Conservation (phyloP, 37 sponge, comb jelly and placozoan species). For the Aphrocallistes beatrix region DNA sequence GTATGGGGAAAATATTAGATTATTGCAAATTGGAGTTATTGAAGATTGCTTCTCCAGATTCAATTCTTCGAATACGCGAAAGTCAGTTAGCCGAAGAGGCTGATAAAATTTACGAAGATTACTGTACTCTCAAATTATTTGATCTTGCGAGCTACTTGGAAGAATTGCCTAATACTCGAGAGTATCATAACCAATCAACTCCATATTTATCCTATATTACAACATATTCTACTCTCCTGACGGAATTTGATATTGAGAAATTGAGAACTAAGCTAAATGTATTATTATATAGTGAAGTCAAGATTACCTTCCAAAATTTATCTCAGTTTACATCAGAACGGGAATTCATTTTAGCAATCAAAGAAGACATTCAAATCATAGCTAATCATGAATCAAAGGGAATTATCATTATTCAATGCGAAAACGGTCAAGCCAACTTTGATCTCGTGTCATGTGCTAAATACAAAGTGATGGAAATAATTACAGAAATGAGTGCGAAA, state of each 20-base stretch:
- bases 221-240: neutral
- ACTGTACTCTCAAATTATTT: neutral
- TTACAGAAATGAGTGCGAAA: neutral
- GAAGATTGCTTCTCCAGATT: neutral
- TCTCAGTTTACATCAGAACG: neutral
- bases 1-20: neutral
- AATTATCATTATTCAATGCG: neutral
- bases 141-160: neutral
- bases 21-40: neutral
- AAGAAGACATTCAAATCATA: neutral
- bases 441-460: constrained; percentile 3
- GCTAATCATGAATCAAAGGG: neutral
- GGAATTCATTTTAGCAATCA: neutral
- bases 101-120: neutral
- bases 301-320: neutral
- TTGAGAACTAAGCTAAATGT: neutral
- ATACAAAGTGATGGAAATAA: neutral
- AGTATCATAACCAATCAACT: too few species aligned
- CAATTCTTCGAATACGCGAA: neutral
- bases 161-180: neutral
- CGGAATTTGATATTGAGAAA: neutral
- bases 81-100: neutral
- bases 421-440: neutral
- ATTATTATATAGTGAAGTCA: neutral
- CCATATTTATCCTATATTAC: neutral